Conservation (phyloP, 1,140 invertebrate genomes). For the Popillia japonica region DNA sequence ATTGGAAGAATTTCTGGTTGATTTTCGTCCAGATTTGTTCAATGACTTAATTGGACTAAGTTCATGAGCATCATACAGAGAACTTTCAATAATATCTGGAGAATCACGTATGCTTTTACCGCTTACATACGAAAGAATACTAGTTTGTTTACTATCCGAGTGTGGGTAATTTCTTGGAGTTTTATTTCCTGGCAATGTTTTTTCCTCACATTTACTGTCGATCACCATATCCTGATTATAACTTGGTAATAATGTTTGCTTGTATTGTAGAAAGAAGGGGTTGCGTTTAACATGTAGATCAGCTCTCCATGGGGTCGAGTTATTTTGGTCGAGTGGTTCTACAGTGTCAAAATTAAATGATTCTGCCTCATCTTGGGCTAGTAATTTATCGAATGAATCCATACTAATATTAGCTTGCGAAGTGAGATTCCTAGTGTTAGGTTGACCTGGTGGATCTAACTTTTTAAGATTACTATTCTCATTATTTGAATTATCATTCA, state of each 20-base stretch:
- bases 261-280: conserved; percentile 34
- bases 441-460: neutral
- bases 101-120: neutral
- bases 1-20: neutral
- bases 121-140: conserved; percentile 24
- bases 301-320: conserved; percentile 29
- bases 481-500: neutral
- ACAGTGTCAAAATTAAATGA: neutral
- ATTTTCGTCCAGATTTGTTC: neutral
- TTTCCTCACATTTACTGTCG: neutral
- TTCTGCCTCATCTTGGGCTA: neutral
- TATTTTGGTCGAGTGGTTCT: neutral
- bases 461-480: neutral
- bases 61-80: conserved; percentile 15
- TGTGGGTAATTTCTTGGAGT: neutral
- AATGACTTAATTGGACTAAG: conserved; percentile 28
- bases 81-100: neutral
- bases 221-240: conserved; percentile 41
- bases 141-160: conserved; percentile 10
- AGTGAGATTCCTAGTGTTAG: neutral
- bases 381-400: neutral
- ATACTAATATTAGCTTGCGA: neutral
- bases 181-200: neutral
- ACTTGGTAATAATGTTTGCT: conserved; percentile 24
- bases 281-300: conserved; percentile 12